Conservation (phyloP, 2,113 vertebrate genomes). For the Hippocampus guttulatus region DNA sequence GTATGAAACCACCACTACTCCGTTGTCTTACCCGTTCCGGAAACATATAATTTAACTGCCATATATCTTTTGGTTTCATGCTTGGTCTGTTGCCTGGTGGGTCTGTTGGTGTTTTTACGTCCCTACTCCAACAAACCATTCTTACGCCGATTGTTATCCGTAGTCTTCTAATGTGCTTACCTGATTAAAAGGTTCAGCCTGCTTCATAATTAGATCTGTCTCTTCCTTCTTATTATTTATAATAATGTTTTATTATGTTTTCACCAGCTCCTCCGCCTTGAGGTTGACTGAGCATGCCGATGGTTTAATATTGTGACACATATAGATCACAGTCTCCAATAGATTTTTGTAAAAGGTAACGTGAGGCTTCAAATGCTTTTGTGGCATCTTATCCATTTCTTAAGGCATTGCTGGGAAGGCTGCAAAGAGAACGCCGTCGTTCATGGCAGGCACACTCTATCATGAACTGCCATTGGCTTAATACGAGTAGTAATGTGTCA, state of each 20-base stretch:
- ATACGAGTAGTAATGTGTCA: not conserved
- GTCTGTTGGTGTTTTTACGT: not conserved
- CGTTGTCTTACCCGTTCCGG: constrained; percentile 30
- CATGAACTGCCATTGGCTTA: not conserved
- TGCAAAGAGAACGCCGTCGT: not conserved
- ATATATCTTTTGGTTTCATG: not conserved
- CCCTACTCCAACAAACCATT: not conserved
- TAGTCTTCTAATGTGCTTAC: not conserved
- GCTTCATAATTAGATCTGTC: not conserved
- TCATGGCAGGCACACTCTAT: not conserved
- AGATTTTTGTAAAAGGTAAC: not conserved
- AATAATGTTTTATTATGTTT: not conserved
- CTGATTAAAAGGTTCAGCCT: not conserved
- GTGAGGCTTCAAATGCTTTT: not conserved
- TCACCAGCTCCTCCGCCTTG: not conserved
- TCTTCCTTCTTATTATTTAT: not conserved
- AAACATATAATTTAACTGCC: constrained; percentile 17
- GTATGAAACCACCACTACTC: constrained; percentile 13
- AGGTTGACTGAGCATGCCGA: not conserved
- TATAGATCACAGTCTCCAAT: not conserved
- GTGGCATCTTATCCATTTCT: not conserved
- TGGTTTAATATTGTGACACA: not conserved
- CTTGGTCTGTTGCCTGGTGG: not conserved
- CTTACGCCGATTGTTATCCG: not conserved
- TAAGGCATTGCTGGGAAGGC: not conserved